phyloP scores from a whole-genome alignment of 2,888 invertebrate genomes.

The Nemotelus pantherinus region DNA sequence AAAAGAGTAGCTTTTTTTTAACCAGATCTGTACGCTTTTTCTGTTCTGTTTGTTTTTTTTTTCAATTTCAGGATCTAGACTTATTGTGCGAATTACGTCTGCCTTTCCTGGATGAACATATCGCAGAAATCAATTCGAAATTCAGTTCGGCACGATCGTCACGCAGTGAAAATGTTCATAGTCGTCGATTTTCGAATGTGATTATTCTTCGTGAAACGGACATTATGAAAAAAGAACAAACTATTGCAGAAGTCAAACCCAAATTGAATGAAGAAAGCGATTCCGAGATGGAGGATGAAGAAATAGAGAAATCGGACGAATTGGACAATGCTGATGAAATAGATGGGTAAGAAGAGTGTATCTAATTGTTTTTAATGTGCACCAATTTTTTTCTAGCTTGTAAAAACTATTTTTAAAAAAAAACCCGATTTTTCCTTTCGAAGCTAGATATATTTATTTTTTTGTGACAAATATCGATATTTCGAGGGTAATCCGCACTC shows the following conservation, averaged over 20 bases:
- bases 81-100: conserved; percentile 58
- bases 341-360: no score
- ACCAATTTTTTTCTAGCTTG: no score
- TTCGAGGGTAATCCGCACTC: no score
- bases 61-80: conserved; percentile 58
- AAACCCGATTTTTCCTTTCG: no score
- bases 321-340: conserved; percentile 41
- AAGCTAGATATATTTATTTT: no score
- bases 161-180: conserved; percentile 46
- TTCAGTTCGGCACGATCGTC: conserved; percentile 53
- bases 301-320: conserved; percentile 12
- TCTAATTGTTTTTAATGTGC: no score
- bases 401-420: no score
- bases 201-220: conserved; percentile 51
- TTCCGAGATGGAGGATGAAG: conserved; percentile 36
- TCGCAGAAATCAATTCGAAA: conserved; percentile 59
- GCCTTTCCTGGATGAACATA: conserved; percentile 57
- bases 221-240: conserved; percentile 18
- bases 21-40: no score
- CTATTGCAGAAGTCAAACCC: not conserved
- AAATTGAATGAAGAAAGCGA: conserved; percentile 51
- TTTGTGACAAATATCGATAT: no score
- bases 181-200: conserved; percentile 50
- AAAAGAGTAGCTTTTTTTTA: not conserved
- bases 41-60: not conserved